Evolutionary conservation across 2,797 vertebrate genomes (phyloP), one percentile per base, ranked within the genome.

Genomic region (Rhinogobio ventralis): DNA sequence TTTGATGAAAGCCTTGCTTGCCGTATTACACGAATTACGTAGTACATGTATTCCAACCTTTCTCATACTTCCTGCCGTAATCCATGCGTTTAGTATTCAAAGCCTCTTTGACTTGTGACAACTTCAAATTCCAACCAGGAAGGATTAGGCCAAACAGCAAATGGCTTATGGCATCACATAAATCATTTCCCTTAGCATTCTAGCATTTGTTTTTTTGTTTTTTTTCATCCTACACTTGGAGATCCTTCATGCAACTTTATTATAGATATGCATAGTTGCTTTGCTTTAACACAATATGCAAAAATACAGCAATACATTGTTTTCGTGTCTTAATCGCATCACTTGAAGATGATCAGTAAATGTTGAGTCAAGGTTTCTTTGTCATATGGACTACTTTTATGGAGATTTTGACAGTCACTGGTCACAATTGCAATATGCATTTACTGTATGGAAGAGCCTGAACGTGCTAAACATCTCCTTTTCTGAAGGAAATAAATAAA

Each of bases 1-100:
- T 60, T 53, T 82, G 46, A 39, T 64, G 51, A 67, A 81, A 82
- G 42, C 62, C 49, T 36, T 30, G 64, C 69, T 81, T 55, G 74
- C 33, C 53, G 67, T 46, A 81, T 89, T 76, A 84, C 76, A 73
- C 28, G 39, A 87, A 79, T 82, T 79, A 79, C 36, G 36, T 28
- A n/a, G 55, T 60, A 51, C 36, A 64, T 86, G 79, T 82, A 86
- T 84, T 84, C 30, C 53, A 69, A 72, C 60, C 69, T 73, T 55
- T 49, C 62, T 42, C 68, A 33, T 46, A 79, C 71, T 53, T 68
- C 53, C 60, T 53, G 64, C 46, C 33, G 39, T 87, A 87, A 87
- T 86, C 79, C 86, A 82, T 79, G 68, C 20, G n/a, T 86, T 87
- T 86, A 87, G 86, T 79, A 86, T 86, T 87, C 84, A 89, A 89